Evolutionary conservation across 2,888 invertebrate species (phyloP).

Genomic region (Sarcophaga caerulescens): DNA sequence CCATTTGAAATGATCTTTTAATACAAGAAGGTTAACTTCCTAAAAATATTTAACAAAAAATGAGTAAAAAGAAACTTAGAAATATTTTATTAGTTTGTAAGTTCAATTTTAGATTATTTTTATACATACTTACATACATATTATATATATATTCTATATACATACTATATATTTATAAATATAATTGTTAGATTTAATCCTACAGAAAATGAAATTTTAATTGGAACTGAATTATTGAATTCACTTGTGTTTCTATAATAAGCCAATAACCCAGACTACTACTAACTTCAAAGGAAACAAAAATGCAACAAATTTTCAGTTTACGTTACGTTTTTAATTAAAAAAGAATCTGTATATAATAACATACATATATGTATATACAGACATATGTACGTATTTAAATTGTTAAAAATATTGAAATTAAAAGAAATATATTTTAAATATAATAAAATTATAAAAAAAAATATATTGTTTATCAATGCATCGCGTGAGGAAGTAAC

Average conservation of each 20-base stretch:
- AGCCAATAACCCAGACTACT: conserved; percentile 9
- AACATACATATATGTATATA: no score
- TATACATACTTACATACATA: conserved; percentile 26
- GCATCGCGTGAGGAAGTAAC: no score
- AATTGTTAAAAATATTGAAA: conserved; percentile 45
- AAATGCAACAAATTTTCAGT: conserved; percentile 17
- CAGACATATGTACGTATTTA: conserved; percentile 14
- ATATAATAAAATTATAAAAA: conserved; percentile 11
- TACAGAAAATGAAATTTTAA: background rate
- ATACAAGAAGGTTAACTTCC: conserved; percentile 35
- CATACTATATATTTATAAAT: conserved; percentile 23
- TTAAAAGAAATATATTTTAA: conserved; percentile 58
- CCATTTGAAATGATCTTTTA: conserved; percentile 35
- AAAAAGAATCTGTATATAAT: background rate
- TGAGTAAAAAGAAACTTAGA: background rate
- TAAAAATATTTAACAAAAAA: conserved; percentile 29
- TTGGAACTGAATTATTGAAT: conserved; percentile 31
- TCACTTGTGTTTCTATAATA: background rate
- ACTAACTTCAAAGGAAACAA: background rate
- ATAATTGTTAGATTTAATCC: conserved; percentile 25
- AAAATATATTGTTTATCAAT: background rate
- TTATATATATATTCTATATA: conserved; percentile 22
- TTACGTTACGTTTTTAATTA: background rate
- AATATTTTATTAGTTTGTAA: conserved; percentile 45
- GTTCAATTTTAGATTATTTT: conserved; percentile 40